These are phyloP conservation scores for Trachurus trachurus DNA, from an alignment of 2,797 vertebrate species.

Conservation along the genomic window DNA sequence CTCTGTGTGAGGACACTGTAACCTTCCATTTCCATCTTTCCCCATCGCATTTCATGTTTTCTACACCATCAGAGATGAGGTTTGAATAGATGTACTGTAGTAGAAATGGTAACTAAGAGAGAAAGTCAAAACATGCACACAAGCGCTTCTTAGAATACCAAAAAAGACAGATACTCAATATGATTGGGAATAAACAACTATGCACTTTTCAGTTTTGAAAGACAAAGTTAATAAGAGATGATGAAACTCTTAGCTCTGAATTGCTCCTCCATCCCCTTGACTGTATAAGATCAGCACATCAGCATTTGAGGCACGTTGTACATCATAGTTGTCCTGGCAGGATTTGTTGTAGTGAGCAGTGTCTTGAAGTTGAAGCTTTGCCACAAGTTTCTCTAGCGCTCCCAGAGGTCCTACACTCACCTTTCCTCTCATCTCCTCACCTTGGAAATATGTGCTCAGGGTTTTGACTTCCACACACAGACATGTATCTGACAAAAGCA, in stretches of 20 bases:
- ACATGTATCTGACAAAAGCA: conserved; percentile 35
- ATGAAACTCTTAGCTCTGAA: background rate
- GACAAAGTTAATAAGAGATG: background rate
- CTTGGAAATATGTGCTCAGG: conserved; percentile 28
- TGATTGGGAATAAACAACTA: background rate
- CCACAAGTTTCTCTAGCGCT: background rate
- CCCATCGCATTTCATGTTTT: no score
- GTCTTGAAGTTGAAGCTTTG: conserved; percentile 31
- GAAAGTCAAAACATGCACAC: background rate
- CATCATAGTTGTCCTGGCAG: conserved; percentile 16
- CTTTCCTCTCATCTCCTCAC: conserved; percentile 28
- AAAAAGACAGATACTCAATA: background rate
- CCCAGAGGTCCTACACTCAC: conserved; percentile 14
- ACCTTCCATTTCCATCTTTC: no score
- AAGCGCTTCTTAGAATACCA: background rate
- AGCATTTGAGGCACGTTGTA: conserved; percentile 22
- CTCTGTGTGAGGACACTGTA: background rate
- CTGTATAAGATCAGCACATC: background rate
- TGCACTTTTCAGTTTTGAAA: background rate
- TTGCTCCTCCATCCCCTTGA: background rate
- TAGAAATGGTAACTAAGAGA: background rate
- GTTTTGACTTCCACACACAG: conserved; percentile 3
- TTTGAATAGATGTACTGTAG: background rate
- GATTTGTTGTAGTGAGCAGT: conserved; percentile 29
- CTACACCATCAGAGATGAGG: no score